These are phyloP conservation scores for Anas acuta DNA, from an alignment of 2,797 vertebrate genomes.

Conservation along the genomic window DNA sequence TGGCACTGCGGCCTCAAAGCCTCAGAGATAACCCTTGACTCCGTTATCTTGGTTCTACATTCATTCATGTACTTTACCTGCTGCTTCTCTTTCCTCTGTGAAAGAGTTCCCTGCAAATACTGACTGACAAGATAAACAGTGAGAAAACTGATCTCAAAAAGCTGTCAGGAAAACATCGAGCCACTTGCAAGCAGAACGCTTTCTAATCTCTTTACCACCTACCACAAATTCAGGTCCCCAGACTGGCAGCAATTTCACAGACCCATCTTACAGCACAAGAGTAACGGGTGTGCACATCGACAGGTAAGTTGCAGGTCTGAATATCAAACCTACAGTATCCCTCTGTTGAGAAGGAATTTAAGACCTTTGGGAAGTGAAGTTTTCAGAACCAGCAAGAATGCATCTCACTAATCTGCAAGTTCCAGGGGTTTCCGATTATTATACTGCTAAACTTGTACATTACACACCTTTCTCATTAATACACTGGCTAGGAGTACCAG, in stretches of 20 bases:
- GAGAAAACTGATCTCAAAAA: background rate
- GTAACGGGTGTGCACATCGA: background rate
- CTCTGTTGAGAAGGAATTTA: background rate
- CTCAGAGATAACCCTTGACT: constrained; percentile 45
- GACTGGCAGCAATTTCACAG: background rate
- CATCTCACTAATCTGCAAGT: background rate
- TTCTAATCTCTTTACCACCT: background rate
- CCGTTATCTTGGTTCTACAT: constrained; percentile 12
- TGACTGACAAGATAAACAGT: background rate
- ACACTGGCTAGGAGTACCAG: accelerated
- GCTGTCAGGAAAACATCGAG: background rate
- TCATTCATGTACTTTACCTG: constrained; percentile 3
- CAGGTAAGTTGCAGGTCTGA: background rate
- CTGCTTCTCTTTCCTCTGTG: background rate
- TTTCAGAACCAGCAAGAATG: background rate
- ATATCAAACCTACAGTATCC: background rate
- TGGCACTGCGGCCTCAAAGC: background rate
- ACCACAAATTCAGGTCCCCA: background rate
- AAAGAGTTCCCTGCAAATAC: constrained; percentile 9
- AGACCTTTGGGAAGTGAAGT: background rate
- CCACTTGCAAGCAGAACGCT: background rate
- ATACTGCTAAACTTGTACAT: background rate
- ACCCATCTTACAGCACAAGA: background rate
- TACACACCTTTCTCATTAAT: background rate
- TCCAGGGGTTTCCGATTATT: background rate